These are phyloP conservation scores for Drosophila siamana DNA, from an alignment of 2,888 invertebrate species.

Conservation along the genomic window DNA sequence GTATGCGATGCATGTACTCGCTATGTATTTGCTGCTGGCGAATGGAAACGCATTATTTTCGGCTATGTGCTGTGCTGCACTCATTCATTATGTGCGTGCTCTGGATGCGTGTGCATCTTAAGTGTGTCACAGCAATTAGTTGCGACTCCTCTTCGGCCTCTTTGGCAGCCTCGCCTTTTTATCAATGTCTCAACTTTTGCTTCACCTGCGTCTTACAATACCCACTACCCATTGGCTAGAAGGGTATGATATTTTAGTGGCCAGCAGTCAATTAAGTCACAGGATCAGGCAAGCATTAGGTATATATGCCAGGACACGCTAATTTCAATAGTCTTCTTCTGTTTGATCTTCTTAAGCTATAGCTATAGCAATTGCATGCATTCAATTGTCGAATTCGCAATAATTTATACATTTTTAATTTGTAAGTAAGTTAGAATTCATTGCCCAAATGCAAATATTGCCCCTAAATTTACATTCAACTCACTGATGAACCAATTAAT, in stretches of 20 bases:
- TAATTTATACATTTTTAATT: too few species aligned
- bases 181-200: not conserved
- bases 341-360: too few species aligned
- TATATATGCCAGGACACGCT: too few species aligned
- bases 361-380: too few species aligned
- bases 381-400: too few species aligned
- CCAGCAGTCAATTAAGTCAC: too few species aligned
- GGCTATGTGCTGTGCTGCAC: slow-evolving; percentile 43
- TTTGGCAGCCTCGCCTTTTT: not conserved
- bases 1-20: slow-evolving; percentile 3
- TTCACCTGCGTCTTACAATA: not conserved
- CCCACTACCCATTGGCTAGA: not conserved
- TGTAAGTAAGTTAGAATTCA: too few species aligned
- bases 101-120: slow-evolving; percentile 47
- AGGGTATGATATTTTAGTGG: not conserved
- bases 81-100: slow-evolving; percentile 5
- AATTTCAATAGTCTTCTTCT: too few species aligned
- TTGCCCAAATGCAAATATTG: too few species aligned
- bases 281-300: too few species aligned
- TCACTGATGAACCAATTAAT: too few species aligned
- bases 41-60: slow-evolving; percentile 75
- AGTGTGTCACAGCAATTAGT: slow-evolving; percentile 68
- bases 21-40: slow-evolving; percentile 68
- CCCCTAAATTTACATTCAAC: too few species aligned
- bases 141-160: slow-evolving; percentile 5